phyloP scores from a whole-genome alignment of 1,140 invertebrate species.

The Lordiphosa stackelbergi region DNA sequence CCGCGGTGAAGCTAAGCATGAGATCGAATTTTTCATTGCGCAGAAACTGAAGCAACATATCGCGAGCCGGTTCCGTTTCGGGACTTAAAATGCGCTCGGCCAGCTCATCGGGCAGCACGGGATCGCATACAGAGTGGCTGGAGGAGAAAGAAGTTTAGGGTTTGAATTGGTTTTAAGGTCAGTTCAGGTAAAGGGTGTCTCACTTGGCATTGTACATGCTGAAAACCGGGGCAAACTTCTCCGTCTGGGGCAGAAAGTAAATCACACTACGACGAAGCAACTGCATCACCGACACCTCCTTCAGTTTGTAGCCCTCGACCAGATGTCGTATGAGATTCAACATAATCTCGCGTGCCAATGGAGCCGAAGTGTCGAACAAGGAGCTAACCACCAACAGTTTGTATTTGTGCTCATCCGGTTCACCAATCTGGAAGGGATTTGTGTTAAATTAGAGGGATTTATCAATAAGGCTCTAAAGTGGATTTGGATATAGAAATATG shows the following conservation, averaged over 20 bases:
- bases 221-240: constrained; percentile 53
- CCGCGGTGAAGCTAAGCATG: constrained; percentile 65
- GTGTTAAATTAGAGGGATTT: too few relatives aligned
- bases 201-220: constrained; percentile 59
- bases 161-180: too few relatives aligned
- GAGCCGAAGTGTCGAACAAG: constrained; percentile 86
- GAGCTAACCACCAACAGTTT: constrained; percentile 90
- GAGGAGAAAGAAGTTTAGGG: background rate
- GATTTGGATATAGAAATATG: too few relatives aligned
- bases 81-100: constrained; percentile 66
- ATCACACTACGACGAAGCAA: constrained; percentile 86
- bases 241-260: constrained; percentile 85
- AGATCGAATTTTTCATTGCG: constrained; percentile 64
- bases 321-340: constrained; percentile 90
- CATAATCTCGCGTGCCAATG: constrained; percentile 89
- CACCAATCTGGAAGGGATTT: constrained; percentile 80
- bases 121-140: constrained; percentile 70
- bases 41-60: constrained; percentile 63
- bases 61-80: constrained; percentile 42
- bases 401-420: constrained; percentile 87
- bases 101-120: constrained; percentile 60
- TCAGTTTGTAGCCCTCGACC: constrained; percentile 82
- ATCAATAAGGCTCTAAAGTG: too few relatives aligned
- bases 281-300: constrained; percentile 81
- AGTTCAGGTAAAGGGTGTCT: too few relatives aligned